Evolutionary conservation across 2,888 invertebrate genomes (phyloP).

Genomic region (Formica aserva): DNA sequence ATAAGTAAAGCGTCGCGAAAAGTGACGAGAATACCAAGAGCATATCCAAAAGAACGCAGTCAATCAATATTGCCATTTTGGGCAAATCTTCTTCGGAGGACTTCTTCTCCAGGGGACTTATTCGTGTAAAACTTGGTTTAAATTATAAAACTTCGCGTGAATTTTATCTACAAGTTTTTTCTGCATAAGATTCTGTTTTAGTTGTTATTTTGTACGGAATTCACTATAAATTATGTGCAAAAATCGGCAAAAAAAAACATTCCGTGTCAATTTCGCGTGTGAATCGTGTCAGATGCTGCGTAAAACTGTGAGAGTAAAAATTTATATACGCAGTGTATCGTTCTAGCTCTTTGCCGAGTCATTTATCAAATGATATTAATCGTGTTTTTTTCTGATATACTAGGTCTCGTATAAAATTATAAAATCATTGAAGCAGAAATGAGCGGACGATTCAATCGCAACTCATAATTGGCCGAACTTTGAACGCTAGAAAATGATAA

Average conservation of each 20-base stretch:
- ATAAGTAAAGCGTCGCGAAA: slow-evolving; percentile 57
- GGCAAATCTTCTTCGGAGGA: not conserved
- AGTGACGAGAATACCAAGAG: slow-evolving; percentile 12
- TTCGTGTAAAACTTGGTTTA: not conserved
- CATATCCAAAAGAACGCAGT: not conserved
- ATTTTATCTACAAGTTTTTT: not conserved
- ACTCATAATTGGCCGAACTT: not conserved
- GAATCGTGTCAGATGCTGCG: not conserved
- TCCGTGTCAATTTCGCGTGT: not conserved
- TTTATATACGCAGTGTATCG: not conserved
- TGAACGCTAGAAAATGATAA: not conserved
- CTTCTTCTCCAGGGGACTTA: not conserved
- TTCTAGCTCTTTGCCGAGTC: not conserved
- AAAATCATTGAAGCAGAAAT: not conserved
- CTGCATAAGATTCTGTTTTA: not conserved
- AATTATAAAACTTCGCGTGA: not conserved
- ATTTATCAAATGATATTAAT: not conserved
- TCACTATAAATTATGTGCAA: not conserved
- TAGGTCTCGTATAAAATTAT: slow-evolving; percentile 1
- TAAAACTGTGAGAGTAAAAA: not conserved
- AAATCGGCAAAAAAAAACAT: not conserved
- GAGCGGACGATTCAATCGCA: no score
- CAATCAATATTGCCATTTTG: slow-evolving; percentile 15
- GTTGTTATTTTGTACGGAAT: not conserved
- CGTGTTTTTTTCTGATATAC: not conserved